Evolutionary conservation across 2,888 invertebrate genomes (phyloP), one percentile per base, ranked within the genome.

Genomic region (Leptinotarsa tumamoca): DNA sequence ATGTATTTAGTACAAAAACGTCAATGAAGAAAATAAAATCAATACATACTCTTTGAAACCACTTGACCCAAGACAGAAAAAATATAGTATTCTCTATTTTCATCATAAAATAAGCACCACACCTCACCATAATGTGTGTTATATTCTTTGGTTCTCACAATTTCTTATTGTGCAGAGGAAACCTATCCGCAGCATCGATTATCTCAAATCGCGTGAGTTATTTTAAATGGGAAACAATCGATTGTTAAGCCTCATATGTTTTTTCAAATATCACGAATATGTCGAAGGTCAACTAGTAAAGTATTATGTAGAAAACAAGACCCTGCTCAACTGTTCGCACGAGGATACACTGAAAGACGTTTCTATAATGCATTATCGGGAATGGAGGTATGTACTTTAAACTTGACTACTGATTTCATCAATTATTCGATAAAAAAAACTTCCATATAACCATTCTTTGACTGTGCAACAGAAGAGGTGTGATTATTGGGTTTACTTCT

Each of bases 181-280:
- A 17, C 23, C 70, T 17, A 58, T 70, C 7, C 33, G 27, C 68
- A 15, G 21, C 68, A 68, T 50, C 23, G 21, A 69, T 69, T 69
- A 69, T 69, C 69, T 69, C 54, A 18, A 69, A 49, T 58, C 58
- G 58, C 49, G 61, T 61, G 58, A 70, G 33, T 61, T 33, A 56
- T 58, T 70, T 50, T 17, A 43, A 70, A 58, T 50, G 58, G 43
- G 50, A 50, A 70, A 70, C 70, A 70, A 70, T 70, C 70, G 58
- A 61, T 49, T 23, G 18, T 49, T 70, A 23, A 58, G 58, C 21
- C 70, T 58, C 58, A 70, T 70, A 54, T 69, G 15, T 70, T 50
- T 56, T 61, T 58, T 70, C 70, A 49, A 61, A 70, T 58, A 21
- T 70, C 70, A 70, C 70, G 70, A 70, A 18, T 49, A 54, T 58